Evolutionary conservation across 2,797 vertebrate genomes (phyloP), one percentile per base, ranked within the genome.

Genomic region (Pelobates cultripes): DNA sequence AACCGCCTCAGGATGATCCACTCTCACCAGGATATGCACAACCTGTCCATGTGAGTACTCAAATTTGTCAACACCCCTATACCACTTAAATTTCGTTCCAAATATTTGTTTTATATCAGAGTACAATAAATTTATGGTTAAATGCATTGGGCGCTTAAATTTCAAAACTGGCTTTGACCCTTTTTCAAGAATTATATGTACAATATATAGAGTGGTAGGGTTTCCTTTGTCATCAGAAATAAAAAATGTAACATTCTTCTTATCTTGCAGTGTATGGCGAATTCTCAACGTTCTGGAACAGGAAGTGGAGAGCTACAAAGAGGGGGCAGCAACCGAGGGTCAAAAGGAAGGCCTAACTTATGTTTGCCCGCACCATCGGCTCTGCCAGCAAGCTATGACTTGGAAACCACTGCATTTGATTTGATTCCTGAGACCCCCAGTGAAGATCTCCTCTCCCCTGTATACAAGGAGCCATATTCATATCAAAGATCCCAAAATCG

Each of bases 381-480:
- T 51, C 92, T 93, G 0, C 81, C 89, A 9, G 89, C 89, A 80
- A 85, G 90, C 88, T 94, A 94, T 75, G 94, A 95, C 4, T 72
- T 88, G 0, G 93, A 94, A 77, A 90, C 80, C 12, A 75, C 83
- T 75, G 87, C 89, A 77, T 91, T 86, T 51, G 10, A 85, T n/a
- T 78, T 85, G 15, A 41, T 76, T 2, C 70, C 87, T 0, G 61
- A 92, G 67, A 86, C 88, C 0, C 83, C 93, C 1, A 13, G 45
- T 0, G 90, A 92, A 12, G 90, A 86, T 64, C 78, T 87, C 0
- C 64, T 79, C 42, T 94, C 93, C 57, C 91, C 93, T 0, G 73
- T 94, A 84, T 96, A 97, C 93, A 94, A 92, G 60, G 95, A 89
- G 4, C 95, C 96, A 0, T 97, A 95, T 88, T 82, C 85, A 0